Conservation (phyloP, 2,113 vertebrate species). For the Tricholaema leucomelas region DNA sequence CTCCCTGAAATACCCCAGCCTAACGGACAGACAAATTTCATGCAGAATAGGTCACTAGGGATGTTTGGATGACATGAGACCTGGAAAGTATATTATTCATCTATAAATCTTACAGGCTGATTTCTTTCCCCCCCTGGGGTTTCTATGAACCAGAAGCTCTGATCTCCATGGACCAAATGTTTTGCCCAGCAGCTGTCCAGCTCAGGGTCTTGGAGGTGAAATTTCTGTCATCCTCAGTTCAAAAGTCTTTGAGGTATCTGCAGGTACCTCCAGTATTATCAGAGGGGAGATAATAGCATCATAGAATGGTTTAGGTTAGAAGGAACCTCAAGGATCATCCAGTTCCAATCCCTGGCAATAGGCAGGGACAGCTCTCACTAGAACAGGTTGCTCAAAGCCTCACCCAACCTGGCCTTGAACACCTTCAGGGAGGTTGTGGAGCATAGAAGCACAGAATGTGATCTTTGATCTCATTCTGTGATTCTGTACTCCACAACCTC, state of each 20-base stretch:
- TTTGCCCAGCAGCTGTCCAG: neutral
- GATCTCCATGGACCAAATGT: neutral
- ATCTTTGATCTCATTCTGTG: too few relatives aligned
- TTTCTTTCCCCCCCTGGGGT: neutral
- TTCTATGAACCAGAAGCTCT: neutral
- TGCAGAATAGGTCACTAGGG: neutral
- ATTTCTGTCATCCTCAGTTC: neutral
- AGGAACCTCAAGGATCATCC: too few relatives aligned
- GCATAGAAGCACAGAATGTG: too few relatives aligned
- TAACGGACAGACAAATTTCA: too few relatives aligned
- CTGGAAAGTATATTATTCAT: neutral
- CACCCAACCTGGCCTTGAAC: too few relatives aligned
- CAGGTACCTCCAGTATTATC: neutral
- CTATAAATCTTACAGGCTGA: neutral
- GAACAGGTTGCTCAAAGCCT: too few relatives aligned
- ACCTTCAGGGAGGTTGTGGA: too few relatives aligned
- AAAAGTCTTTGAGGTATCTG: neutral
- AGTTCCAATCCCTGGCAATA: too few relatives aligned
- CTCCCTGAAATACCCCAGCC: too few relatives aligned
- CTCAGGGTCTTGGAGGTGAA: neutral
- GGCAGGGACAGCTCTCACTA: too few relatives aligned
- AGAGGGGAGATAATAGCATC: neutral
- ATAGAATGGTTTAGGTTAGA: too few relatives aligned
- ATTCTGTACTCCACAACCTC: too few relatives aligned
- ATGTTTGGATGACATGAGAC: neutral